Conservation (phyloP, 2,113 vertebrate genomes). For the Mustelus asterias region DNA sequence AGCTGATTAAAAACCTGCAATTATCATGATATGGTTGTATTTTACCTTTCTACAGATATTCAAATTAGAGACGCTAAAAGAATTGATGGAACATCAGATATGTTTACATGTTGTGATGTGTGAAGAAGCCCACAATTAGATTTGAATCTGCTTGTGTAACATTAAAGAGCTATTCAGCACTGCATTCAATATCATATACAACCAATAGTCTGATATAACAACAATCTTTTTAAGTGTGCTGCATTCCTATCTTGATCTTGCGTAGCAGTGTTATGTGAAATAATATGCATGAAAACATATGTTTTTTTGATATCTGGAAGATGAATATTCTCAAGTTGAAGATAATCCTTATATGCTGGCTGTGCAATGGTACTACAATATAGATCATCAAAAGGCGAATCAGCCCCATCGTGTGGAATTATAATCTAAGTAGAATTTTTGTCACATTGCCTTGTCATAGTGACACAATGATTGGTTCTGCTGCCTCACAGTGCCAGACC, state of each 20-base stretch:
- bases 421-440: background rate
- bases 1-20: background rate
- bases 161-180: background rate
- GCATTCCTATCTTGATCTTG: background rate
- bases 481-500: too few species aligned
- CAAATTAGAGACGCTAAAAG: background rate
- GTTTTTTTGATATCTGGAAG: background rate
- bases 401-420: background rate
- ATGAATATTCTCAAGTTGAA: background rate
- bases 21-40: constrained; percentile 11
- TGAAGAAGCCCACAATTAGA: background rate
- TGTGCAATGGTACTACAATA: background rate
- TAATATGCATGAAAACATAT: background rate
- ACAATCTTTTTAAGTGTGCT: background rate
- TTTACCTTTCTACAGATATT: background rate
- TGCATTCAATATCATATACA: background rate
- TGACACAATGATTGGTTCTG: too few species aligned
- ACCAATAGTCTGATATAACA: background rate
- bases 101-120: background rate
- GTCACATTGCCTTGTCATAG: too few species aligned
- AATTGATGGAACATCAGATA: background rate
- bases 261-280: background rate
- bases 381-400: background rate
- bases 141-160: background rate
- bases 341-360: background rate